Base-by-base conservation (phyloP, 2,797 vertebrate species). In the Xiphophorus birchmanni region DNA sequence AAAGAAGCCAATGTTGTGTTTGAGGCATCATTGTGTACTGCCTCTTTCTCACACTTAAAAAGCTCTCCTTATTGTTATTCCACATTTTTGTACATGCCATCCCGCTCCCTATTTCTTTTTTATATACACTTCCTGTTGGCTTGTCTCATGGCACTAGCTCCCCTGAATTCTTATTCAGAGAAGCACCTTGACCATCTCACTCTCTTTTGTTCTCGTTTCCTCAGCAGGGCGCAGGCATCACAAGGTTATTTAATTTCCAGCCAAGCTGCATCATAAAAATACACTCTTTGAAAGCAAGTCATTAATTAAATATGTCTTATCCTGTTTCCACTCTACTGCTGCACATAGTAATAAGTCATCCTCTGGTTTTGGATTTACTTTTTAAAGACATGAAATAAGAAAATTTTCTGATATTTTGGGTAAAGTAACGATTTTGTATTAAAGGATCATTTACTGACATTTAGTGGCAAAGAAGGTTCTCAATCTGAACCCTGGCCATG, bases 61-160 rank as follows among this genome's bases (percentile, higher is more conserved):
- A 88, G 77, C 74, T 78, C 86, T 89, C 88, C 93, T 93, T 93
- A 93, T 94, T 95, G 93, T 94, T 94, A 94, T 93, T 95, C 94
- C 92, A 85, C 92, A 90, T 90, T 94, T 92, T 91, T 93, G 90
- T 92, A 92, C 90, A 89, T 89, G 87, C 87, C 86, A 84, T 84
- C 80, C 65, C 79, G 82, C 90, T 86, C 85, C 78, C 72, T 78
- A 82, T 83, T 80, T 90, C 75, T 84, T 80, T 89, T 88, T 85
- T 29, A 75, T 47, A 58, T 58, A 75, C 75, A 80, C 82, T 86
- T 93, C 82, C 89, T 85, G 75, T 82, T 87, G 90, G 86, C 86
- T 82, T 65, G 77, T 90, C 89, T 90, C 86, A 73, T 69, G 78
- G 56, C 77, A 44, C 82, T 80, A 42, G 23, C 84, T 80, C 67